A percentile compares a stretch with the other conserved stretches of the same genome.
phyloP scores from a whole-genome alignment of 2,797 vertebrate species.

The Vultur gryphus region DNA sequence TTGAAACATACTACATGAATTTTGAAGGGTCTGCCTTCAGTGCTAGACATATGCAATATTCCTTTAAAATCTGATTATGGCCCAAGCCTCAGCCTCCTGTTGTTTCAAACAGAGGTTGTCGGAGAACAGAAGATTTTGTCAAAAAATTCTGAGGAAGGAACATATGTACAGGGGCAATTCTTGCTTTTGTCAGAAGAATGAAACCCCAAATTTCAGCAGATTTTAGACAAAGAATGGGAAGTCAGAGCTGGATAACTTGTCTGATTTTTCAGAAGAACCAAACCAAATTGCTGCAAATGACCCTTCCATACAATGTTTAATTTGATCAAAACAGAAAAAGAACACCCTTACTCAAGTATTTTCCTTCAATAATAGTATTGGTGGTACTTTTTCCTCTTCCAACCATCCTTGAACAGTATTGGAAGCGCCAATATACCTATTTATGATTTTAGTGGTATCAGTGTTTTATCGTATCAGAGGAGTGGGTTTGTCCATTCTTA shows the following conservation, averaged over 20 bases:
- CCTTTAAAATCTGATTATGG: not conserved
- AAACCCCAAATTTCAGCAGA: not conserved
- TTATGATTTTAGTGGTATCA: not conserved
- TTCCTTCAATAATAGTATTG: rapidly evolving
- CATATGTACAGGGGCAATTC: rapidly evolving
- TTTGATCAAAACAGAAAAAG: not conserved
- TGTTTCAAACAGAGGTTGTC: not conserved
- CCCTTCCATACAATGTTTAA: not conserved
- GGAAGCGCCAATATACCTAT: rapidly evolving
- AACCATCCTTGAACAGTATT: rapidly evolving
- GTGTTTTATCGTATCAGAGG: not conserved
- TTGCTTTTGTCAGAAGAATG: not conserved
- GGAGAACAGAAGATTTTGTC: not conserved
- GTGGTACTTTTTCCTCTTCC: not conserved
- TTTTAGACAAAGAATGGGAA: not conserved
- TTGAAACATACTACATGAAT: not conserved
- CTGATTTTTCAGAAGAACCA: not conserved
- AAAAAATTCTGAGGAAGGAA: not conserved
- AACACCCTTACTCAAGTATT: not conserved
- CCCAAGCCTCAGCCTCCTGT: not conserved
- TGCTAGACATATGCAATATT: not conserved
- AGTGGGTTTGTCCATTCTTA: not conserved
- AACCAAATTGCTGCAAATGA: not conserved
- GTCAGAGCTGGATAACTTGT: not conserved
- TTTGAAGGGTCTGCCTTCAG: not conserved